Base-by-base conservation (phyloP, 2,888 invertebrate species). In the Cepaea hortensis region DNA sequence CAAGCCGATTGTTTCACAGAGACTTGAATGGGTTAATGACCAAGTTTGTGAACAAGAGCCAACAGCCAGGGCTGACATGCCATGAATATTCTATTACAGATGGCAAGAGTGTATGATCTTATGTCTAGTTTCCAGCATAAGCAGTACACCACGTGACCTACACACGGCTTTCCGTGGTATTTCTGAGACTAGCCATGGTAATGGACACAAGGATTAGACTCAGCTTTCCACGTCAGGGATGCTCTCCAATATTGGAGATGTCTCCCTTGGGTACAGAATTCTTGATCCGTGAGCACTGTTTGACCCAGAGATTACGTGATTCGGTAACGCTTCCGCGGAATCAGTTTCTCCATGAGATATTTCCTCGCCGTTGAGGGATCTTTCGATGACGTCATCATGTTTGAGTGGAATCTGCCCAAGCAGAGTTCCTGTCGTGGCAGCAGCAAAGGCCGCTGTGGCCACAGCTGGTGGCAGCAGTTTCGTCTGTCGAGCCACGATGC, bases 191-290 rank as follows among this genome's bases (percentile, higher is more conserved):
- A 11, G 55, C 11, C 55, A 55, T 0, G 6, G 55, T 55, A 0
- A 55, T 55, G 6, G 3, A 9, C 55, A 55, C 55, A 55, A 11
- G 11, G 55, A 55, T 55, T 55, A 55, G 23, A 55, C 72, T 82
- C 50, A 82, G 70, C 5, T 80, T 20, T 81, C 85, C 18, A 70
- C 73, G 48, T 90, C 90, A 0, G 89, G 89, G 68, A 90, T 90
- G 79, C 88, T 88, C 77, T 90, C 90, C 35, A 90, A 76, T 81
- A 88, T 87, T 35, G 88, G 88, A 4, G 88, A 89, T 72, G 82
- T 23, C 62, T 89, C 89, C 20, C 88, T 81, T 3, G 79, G 75
- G 72, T 76, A 85, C 11, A 81, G 55, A 55, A 50, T 55, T 46
- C 84, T 76, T 20, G 61, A 79, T 18, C 81, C 76, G 4, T 23